Percentiles rank a stretch among this genome's conserved stretches.
These are phyloP conservation scores for Melanocharis versteri DNA, from an alignment of 2,113 vertebrate genomes.

Conservation along the genomic window DNA sequence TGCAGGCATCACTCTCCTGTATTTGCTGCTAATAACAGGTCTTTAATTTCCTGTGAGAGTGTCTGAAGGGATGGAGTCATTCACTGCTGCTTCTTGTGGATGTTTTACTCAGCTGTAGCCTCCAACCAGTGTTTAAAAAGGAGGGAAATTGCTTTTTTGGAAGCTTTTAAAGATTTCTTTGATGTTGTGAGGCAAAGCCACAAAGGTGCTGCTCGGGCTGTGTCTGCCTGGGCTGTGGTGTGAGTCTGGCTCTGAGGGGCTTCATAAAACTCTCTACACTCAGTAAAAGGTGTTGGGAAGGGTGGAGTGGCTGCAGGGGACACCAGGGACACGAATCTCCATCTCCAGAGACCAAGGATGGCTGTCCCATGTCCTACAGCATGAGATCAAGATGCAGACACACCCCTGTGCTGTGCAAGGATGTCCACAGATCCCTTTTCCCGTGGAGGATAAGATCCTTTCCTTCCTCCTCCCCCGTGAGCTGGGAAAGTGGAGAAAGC, in stretches of 20 bases:
- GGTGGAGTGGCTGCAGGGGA: neutral
- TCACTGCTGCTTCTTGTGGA: neutral
- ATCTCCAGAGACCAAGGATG: neutral
- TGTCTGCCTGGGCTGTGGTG: neutral
- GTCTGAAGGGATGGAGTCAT: neutral
- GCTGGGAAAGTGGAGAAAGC: slow-evolving; percentile 2
- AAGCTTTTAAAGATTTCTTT: neutral
- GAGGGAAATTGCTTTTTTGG: neutral
- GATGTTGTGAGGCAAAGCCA: neutral
- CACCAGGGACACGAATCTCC: neutral
- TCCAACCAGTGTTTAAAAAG: neutral
- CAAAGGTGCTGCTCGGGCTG: accelerated
- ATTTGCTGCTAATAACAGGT: neutral
- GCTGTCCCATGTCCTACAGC: accelerated
- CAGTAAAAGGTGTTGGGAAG: neutral
- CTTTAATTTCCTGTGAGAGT: neutral
- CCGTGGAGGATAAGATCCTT: neutral
- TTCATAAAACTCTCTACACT: neutral
- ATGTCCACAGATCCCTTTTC: neutral
- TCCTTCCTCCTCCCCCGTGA: neutral
- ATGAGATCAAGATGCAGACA: neutral
- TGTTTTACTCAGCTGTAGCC: neutral
- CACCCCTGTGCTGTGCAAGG: neutral
- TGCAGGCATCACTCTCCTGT: neutral
- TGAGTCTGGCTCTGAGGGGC: neutral